A percentile compares a stretch with the other conserved stretches of the same genome.
phyloP scores from a whole-genome alignment of 1,140 invertebrate genomes.

The Diprion similis region DNA sequence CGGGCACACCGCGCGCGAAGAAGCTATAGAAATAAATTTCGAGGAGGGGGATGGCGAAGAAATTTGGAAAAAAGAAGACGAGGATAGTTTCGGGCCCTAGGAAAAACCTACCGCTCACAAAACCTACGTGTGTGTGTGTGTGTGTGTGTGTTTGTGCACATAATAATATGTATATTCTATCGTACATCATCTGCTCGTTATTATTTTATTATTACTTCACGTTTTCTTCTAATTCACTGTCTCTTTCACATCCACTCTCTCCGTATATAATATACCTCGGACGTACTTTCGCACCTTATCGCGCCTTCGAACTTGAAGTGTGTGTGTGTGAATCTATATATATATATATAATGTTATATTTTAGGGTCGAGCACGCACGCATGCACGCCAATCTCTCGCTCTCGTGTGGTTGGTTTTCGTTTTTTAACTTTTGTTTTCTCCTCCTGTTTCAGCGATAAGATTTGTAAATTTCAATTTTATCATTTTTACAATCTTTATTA shows the following conservation, averaged over 20 bases:
- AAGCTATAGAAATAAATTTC: background rate
- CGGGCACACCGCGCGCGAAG: too few species aligned
- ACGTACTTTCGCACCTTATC: constrained; percentile 9
- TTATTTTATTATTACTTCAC: constrained; percentile 21
- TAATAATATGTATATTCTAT: constrained; percentile 45
- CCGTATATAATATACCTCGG: background rate
- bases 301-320: background rate
- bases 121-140: constrained; percentile 19
- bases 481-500: too few species aligned
- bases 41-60: background rate
- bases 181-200: constrained; percentile 40
- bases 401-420: too few species aligned
- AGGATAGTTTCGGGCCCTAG: constrained; percentile 38
- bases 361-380: too few species aligned
- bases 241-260: background rate
- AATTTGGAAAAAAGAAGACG: constrained; percentile 24
- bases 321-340: too few species aligned
- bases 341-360: too few species aligned
- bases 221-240: constrained; percentile 35
- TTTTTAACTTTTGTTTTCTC: too few species aligned
- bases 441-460: too few species aligned
- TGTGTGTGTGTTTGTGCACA: too few species aligned
- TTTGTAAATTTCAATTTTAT: too few species aligned
- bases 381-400: too few species aligned
- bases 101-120: constrained; percentile 38